Base-by-base conservation (phyloP, 2,113 vertebrate species). In the Panthera uncia region DNA sequence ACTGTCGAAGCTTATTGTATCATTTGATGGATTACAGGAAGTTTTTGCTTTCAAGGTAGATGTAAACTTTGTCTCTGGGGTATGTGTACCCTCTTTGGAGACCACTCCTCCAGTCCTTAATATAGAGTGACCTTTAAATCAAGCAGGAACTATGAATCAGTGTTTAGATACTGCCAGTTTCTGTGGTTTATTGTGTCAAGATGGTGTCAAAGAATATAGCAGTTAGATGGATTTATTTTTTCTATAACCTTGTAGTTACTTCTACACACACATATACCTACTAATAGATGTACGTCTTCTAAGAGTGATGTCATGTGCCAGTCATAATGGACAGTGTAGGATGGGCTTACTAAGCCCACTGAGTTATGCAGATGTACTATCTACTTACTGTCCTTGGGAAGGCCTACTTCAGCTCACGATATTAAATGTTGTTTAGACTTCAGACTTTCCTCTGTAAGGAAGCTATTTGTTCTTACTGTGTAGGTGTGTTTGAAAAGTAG, bases 161-260 rank as follows among this genome's bases (percentile, higher is more conserved):
- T 66, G 57, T 94, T 95, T 88, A 29, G 61, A 68, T 93, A 68
- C 3, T 87, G 85, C 21, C 85, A 87, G 68, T 33, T 92, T 83
- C 74, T 80, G 25, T 93, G 55, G 88, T 48, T 79, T 89, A 87
- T 55, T 80, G 38, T 83, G 29, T 80, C 95, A 93, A 69, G 23
- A 50, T 65, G 19, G 18, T 78, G 31, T 94, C 50, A 93, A 95
- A 94, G 41, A 83, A 79, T 73, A 65, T 41, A 89, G 45, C n/a
- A 68, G 15, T 88, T 80, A 45, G 19, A 80, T 79, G 33, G 52
- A 52, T 57, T 97, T 92, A 83, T 74, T 87, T 95, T 94, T 85
- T 86, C 82, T 95, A 11, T 86, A 94, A 95, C 11, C 45, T 78
- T 94, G 48, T 89, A 41, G n/a, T 48, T 91, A 33, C 41, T 85